Conservation (phyloP, 2,113 vertebrate genomes). For the Hyperopisus bebe region DNA sequence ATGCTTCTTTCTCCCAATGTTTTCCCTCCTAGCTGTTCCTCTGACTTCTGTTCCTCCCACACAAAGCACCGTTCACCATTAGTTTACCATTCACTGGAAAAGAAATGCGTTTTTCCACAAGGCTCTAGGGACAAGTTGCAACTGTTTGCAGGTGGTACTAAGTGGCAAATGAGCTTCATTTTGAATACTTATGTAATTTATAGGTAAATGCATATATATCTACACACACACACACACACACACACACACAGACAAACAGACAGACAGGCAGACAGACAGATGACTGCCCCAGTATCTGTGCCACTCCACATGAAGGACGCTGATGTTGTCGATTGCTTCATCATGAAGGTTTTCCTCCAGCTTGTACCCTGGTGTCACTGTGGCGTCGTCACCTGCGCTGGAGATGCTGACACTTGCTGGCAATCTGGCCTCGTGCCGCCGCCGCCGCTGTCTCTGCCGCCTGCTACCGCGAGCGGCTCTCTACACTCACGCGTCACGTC, state of each 20-base stretch:
- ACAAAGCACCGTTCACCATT: background rate
- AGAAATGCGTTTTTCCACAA: slow-evolving; percentile 2
- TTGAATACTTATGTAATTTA: background rate
- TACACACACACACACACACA: background rate
- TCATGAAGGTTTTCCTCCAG: background rate
- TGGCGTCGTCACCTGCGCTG: background rate
- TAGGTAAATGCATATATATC: background rate
- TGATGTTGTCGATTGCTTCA: background rate
- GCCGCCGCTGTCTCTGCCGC: background rate
- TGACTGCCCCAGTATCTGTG: background rate
- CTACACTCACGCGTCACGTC: background rate
- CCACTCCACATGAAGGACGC: background rate
- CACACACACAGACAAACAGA: background rate
- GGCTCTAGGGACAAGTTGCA: background rate
- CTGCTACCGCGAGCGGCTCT: background rate
- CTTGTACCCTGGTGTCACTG: background rate
- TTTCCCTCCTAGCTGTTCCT: background rate
- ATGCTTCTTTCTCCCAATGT: slow-evolving; percentile 16
- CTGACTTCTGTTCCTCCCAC: background rate
- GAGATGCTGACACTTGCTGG: background rate
- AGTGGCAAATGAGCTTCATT: background rate
- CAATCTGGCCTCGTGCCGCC: background rate
- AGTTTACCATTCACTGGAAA: slow-evolving; percentile 12
- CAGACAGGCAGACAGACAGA: background rate
- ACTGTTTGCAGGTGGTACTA: background rate